Evolutionary conservation across 2,888 invertebrate genomes (phyloP), one percentile per base, ranked within the genome.

Genomic region (Macaria liturata): DNA sequence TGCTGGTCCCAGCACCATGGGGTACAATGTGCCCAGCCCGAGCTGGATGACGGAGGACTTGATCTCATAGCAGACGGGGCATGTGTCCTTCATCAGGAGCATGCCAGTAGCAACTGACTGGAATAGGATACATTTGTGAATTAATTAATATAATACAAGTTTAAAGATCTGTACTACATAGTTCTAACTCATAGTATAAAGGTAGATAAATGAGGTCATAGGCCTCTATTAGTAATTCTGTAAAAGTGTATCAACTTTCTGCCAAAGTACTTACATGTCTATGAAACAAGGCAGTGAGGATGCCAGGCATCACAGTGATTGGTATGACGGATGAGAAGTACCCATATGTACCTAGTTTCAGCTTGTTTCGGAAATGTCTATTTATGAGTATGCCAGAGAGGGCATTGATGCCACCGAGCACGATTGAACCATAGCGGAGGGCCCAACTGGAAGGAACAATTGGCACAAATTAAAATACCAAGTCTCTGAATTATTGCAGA

Each of bases 51-150:
- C 78, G 3, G 93, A 88, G 32, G 95, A 93, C 61, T 91, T 91
- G 0, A 94, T 63, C 84, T 96, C 94, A 32, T 93, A 71, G 74
- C 96, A 96, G 4, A 95, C 71, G 0, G 95, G 93, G 70, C 96
- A 96, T 1, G 75, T 65, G 0, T 88, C 81, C 59, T 86, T 93
- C 75, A 93, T 86, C 30, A 96, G 66, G 3, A 95, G 65, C 57
- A 96, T 80, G 20, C 93, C 82, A 0, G 90, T 88, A 67, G 94
- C 83, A 47, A 96, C 76, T 54, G 92, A 67, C 93, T 95, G 79
- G 46, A 90, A 70, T 48, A 44, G 2, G 8, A 37, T 37, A 37
- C 5, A 7, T 37, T 37, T 37, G 7, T 37, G 34, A 7, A 20
- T 20, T 20, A 20, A 20, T 20, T 20, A 20, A 20, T 2, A 1